Base-by-base conservation (phyloP, 2,888 invertebrate species). In the Synanthedon myopaeformis region DNA sequence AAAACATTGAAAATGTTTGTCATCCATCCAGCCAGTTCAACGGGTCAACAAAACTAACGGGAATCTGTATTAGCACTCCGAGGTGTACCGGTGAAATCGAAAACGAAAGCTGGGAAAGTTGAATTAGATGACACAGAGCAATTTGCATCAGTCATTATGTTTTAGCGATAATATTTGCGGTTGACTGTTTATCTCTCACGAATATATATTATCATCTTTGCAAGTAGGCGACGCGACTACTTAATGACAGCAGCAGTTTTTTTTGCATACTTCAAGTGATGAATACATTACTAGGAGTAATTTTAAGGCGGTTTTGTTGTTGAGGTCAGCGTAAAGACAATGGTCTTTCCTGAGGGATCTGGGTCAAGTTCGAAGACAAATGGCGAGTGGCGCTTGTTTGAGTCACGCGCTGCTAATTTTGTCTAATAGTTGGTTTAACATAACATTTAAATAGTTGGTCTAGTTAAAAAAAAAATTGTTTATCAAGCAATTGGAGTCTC, bases 31-130 rank as follows among this genome's bases (percentile, higher is more conserved):
- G 35, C 70, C 71, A 69, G 76, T 70, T 72, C 73, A 79, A 71
- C 80, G 65, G 79, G 79, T 65, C 78, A 77, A 63, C 71, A 70
- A 70, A 67, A 64, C 65, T 82, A 85, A 83, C 84, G 85, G 85
- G 71, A 77, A 66, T 61, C 60, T 63, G 61, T 69, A 71, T 72
- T 70, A 66, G 74, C 67, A 70, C 71, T 71, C 35, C 35, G 35
- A 10, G 35, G 35, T 35, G 35, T 35, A 35, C 3, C 72, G 70
- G 69, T 68, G 72, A 72, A 62, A 59, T 74, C 71, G 67, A 76
- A 35, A 79, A 79, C 62, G 83, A 85, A 84, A 83, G 84, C 78
- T 80, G 76, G 75, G 83, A 84, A 85, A 84, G 82, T 82, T 72
- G 75, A 72, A 77, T 80, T 76, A 75, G 73, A 74, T 70, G 74